phyloP scores from a whole-genome alignment of 2,797 vertebrate genomes.

The Melanotaenia maccullochi region DNA sequence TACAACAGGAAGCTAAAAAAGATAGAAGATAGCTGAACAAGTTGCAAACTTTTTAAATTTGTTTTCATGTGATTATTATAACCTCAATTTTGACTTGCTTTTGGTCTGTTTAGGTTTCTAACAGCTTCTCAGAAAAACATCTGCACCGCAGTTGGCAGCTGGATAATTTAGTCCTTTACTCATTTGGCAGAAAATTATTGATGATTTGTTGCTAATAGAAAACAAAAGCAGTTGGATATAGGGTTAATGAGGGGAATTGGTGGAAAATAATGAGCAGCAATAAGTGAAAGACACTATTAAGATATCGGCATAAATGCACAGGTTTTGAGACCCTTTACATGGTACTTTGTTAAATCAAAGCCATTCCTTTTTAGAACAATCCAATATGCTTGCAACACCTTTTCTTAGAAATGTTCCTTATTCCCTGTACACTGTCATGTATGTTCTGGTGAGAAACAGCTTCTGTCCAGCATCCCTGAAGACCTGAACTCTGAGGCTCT shows the following conservation, averaged over 20 bases:
- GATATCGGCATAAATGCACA: background rate
- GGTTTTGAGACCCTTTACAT: no score
- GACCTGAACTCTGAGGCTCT: no score
- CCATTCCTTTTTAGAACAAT: background rate
- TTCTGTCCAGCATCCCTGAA: no score
- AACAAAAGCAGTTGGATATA: background rate
- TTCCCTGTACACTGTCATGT: background rate
- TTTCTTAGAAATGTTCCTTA: background rate
- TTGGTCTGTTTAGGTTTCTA: background rate
- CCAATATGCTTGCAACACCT: background rate
- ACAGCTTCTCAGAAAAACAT: background rate
- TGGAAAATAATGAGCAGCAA: background rate
- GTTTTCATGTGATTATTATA: background rate
- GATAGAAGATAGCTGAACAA: background rate
- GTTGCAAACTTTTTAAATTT: background rate
- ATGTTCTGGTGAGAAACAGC: no score
- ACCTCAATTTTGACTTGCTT: no score
- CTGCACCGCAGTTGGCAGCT: background rate
- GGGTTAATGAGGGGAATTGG: background rate
- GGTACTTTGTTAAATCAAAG: background rate
- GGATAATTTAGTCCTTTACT: background rate
- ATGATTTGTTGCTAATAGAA: conserved; percentile 1
- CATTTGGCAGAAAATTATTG: background rate
- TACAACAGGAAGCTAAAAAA: background rate
- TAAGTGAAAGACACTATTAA: background rate